A percentile compares a stretch with the other conserved stretches of the same genome.
Conservation (phyloP, 2,797 vertebrate species). For the Pangasius sanitwongsei region DNA sequence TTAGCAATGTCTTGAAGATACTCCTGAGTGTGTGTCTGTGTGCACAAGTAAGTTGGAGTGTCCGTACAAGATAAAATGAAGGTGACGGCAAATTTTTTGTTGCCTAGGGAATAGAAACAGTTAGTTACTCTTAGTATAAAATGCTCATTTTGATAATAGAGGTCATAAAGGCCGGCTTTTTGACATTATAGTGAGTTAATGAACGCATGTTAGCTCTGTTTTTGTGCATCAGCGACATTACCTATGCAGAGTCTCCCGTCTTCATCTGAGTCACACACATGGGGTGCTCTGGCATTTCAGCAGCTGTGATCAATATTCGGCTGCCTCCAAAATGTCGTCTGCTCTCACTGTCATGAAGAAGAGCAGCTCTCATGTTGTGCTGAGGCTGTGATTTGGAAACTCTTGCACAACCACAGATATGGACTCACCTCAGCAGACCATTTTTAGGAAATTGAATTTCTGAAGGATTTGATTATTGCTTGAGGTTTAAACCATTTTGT, state of each 20-base stretch:
- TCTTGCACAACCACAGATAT: background rate
- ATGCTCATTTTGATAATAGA: background rate
- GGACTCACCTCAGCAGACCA: background rate
- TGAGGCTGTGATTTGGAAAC: background rate
- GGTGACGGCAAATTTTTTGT: background rate
- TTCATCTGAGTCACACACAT: slow-evolving; percentile 47
- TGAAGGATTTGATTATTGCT: background rate
- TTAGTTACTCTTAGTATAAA: background rate
- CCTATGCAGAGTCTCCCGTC: slow-evolving; percentile 36
- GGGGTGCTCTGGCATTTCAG: slow-evolving; percentile 57
- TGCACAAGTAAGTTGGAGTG: too few species aligned
- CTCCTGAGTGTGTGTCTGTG: background rate
- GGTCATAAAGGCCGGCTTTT: background rate
- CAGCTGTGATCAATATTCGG: slow-evolving; percentile 62
- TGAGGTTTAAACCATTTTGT: background rate
- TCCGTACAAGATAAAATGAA: background rate
- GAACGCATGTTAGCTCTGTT: background rate
- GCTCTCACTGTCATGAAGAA: slow-evolving; percentile 1
- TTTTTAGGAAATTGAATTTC: background rate
- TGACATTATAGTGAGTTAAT: background rate
- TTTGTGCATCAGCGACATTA: slow-evolving; percentile 40
- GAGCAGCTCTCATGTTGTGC: slow-evolving; percentile 6
- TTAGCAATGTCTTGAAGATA: background rate
- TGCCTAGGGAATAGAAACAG: background rate
- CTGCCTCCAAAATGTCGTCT: slow-evolving; percentile 47